Evolutionary conservation across 2,888 invertebrate genomes (phyloP).

Genomic region (Philaethria dido): DNA sequence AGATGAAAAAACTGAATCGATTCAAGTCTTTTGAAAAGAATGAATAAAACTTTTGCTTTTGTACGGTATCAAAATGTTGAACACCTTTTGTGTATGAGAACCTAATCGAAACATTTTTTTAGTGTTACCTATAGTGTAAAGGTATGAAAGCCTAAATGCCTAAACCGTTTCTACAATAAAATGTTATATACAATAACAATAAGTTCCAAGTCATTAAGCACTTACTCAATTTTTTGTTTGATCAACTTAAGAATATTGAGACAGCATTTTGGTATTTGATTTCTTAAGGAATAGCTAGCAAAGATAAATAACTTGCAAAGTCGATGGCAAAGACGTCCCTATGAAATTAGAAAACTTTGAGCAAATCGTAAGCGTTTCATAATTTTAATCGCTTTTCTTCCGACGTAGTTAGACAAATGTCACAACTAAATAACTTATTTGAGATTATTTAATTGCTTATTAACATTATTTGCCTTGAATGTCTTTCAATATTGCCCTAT

Average conservation of each 20-base stretch:
- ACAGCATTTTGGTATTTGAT: not conserved
- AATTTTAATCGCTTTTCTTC: slow-evolving; percentile 13
- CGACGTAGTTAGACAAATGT: not conserved
- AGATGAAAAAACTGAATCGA: slow-evolving; percentile 42
- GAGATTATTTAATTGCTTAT: not conserved
- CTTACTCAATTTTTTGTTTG: no score
- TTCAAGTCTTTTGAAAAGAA: slow-evolving; percentile 39
- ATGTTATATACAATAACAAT: not conserved
- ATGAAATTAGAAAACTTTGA: slow-evolving; percentile 23
- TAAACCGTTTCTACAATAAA: not conserved
- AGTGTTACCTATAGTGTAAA: not conserved
- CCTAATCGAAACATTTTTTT: slow-evolving; percentile 21
- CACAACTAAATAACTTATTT: not conserved
- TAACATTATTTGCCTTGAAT: not conserved
- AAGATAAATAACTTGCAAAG: slow-evolving; percentile 2
- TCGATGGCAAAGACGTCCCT: not conserved
- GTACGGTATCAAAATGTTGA: slow-evolving; percentile 29
- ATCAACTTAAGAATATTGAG: no score
- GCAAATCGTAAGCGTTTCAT: not conserved
- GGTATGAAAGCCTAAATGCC: not conserved
- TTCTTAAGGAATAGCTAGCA: not conserved
- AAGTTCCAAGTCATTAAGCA: not conserved
- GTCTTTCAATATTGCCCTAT: no score
- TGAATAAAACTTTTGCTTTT: slow-evolving; percentile 39
- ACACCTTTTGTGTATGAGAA: slow-evolving; percentile 28